Evolutionary conservation across 2,888 invertebrate species (phyloP), one percentile per base, ranked within the genome.

Genomic region (Callinectes sapidus): DNA sequence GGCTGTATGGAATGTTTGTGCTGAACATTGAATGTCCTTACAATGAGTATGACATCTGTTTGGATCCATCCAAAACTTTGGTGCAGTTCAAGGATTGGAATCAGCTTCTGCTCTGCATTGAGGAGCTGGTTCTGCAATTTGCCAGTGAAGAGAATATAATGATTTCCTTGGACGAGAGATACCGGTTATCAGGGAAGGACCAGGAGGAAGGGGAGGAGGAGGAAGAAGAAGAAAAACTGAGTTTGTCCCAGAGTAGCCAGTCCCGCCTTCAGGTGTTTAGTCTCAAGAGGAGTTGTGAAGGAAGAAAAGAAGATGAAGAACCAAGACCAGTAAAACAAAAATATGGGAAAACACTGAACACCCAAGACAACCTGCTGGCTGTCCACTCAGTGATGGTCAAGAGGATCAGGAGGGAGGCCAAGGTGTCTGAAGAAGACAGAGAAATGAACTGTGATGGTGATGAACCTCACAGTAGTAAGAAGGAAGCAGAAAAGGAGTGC

Each of bases 41-140:
- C 86, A 95, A 95, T 88, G 95, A 96, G 87, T 96, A 96, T 94
- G 96, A 97, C 95, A 95, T 97, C 0, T 95, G 96, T 32, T 95
- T 96, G 94, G 96, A 96, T 94, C 96, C 96, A 3, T 95, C 96
- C 13, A 97, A 96, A 95, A 96, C 96, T 13, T 95, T 96, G 88
- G 96, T 96, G 1, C 96, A 96, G 95, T 97, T 97, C 95, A 96
- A 96, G 95, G 95, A 97, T 94, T 97, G 96, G 96, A 95, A 96
- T 32, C 93, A 95, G n/a, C 95, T 97, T 23, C 94, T 95, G 35
- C 95, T 95, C 88, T 96, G 96, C 87, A 94, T 96, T 28, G 96
- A 96, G 94, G 96, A 96, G 94, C 95, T 95, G 90, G 90, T 95
- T 23, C 39, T 92, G 3, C 92, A 92, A 32, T 94, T 93, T 93